Percentiles rank a stretch among this genome's conserved stretches.
Conservation (phyloP, 1,140 invertebrate genomes). For the Scaptodrosophila lebanonensis region DNA sequence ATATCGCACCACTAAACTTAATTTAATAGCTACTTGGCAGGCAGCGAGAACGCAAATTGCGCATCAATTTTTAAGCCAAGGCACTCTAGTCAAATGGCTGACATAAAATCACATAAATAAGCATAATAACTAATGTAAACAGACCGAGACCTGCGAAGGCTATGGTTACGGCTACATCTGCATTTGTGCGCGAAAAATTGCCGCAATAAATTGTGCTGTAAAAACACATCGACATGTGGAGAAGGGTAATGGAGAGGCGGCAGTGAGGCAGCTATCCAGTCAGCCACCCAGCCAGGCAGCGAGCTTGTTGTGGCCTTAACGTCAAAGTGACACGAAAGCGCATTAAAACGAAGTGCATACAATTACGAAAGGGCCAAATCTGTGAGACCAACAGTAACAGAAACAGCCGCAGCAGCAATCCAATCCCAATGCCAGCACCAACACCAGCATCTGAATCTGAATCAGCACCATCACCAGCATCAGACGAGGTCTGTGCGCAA, state of each 20-base stretch:
- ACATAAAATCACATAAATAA: slow-evolving; percentile 62
- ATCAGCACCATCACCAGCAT: too few relatives aligned
- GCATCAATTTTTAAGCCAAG: slow-evolving; percentile 59
- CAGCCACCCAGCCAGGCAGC: slow-evolving; percentile 1
- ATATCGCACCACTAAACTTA: slow-evolving; percentile 68
- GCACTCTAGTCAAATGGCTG: slow-evolving; percentile 51
- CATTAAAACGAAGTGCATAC: slow-evolving; percentile 68
- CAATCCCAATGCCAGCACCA: slow-evolving; percentile 24
- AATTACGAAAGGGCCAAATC: slow-evolving; percentile 64
- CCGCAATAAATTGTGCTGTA: slow-evolving; percentile 66
- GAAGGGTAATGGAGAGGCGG: neutral
- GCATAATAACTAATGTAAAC: slow-evolving; percentile 74
- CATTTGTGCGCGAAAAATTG: slow-evolving; percentile 70
- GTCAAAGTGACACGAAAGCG: slow-evolving; percentile 59
- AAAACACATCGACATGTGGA: slow-evolving; percentile 58
- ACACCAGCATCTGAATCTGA: too few relatives aligned
- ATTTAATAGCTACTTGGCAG: slow-evolving; percentile 61
- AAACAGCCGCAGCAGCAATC: neutral
- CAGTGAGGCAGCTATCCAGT: neutral
- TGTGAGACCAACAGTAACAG: slow-evolving; percentile 9
- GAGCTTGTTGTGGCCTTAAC: neutral
- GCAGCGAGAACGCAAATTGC: slow-evolving; percentile 34
- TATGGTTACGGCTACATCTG: slow-evolving; percentile 44
- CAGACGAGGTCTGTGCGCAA: too few relatives aligned
- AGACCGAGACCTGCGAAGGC: slow-evolving; percentile 46